Base-by-base conservation (phyloP, 2,888 invertebrate genomes). In the Dione juno region DNA sequence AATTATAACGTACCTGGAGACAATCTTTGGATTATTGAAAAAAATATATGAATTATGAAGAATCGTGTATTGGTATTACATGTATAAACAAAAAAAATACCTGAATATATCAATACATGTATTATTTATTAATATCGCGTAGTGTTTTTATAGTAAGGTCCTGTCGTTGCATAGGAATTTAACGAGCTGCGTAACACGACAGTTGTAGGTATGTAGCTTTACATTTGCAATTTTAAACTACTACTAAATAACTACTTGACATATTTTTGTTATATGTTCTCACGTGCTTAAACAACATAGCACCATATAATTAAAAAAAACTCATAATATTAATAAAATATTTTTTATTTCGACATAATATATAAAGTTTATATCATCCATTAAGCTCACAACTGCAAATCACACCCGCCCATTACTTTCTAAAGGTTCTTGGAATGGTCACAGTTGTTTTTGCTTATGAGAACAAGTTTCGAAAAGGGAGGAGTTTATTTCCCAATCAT, bases 381-480 rank as follows among this genome's bases (percentile, higher is more conserved):
- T 61, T 1, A 9, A 41, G 21, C 19, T 19, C 11, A 50, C 52
- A 50, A 64, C 40, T n/a, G 63, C 45, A 40, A 69, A 66, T 61
- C 59, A 73, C 71, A 65, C 73, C 73, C 71, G 64, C 69, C 66
- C 69, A 66, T 66, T 52, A 54, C 69, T 74, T 67, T 74, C 73
- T 57, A 70, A 53, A 64, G 58, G 53, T 75, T 75, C 73, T 67
- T 61, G 66, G 74, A 73, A 74, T 69, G 69, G 61, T 35, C 61
- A 28, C 61, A 61, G 65, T 35, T 21, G 40, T 70, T 68, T 70
- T 57, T 41, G 53, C 64, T 35, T 45, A 35, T 35, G 54, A 45
- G 43, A 73, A 75, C 73, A 28, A 67, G 74, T 71, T 71, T 69
- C 54, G 59, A 63, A 59, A 69, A 65, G 71, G 74, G 74, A 67